Base-by-base conservation (phyloP, 2,797 vertebrate genomes). In the Sebastolobus alascanus region DNA sequence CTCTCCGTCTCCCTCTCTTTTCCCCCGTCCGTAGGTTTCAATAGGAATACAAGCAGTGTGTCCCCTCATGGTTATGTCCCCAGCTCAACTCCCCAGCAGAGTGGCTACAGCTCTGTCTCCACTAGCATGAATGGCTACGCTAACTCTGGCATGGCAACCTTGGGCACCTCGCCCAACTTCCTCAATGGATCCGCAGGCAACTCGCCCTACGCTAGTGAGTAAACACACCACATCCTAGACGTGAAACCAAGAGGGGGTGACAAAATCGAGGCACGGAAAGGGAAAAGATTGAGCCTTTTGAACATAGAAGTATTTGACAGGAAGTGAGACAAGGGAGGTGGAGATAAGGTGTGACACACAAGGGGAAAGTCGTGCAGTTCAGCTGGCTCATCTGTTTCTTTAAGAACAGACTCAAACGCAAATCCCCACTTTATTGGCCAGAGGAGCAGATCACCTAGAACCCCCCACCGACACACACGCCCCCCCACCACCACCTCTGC, bases 171-270 rank as follows among this genome's bases (percentile, higher is more conserved):
- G 91, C 98, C 98, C 85, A 98, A 97, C 89, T 99, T 99, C 95
- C 97, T 99, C 95, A 99, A 99, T 52, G 98, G 98, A 95, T 99
- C 98, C 61, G 97, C 98, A 91, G 97, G 97, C 96, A 99, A 98
- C 95, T 99, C 98, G 43, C 98, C 98, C 92, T 99, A 99, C 89
- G 98, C 98, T 96, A 99, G 98, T 99, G 96, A 97, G 98, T 97
- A 91, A 87, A 92, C 25, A 66, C 92, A 86, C 79, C 50, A 75
- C 83, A 72, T 77, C 66, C 64, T 25, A 35, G 14, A 22, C 27
- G 16, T 56, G 22, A 75, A 60, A 50, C 4, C 5, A 8, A 14
- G 27, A 65, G 61, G 40, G 38, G n/a, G 22, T 22, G 40, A 43
- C 37, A 31, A 65, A 73, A 69, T 73, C 4, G 7, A 64, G 16